Evolutionary conservation across 2,113 vertebrate species (phyloP).

Genomic region (Myrmecobius fasciatus): DNA sequence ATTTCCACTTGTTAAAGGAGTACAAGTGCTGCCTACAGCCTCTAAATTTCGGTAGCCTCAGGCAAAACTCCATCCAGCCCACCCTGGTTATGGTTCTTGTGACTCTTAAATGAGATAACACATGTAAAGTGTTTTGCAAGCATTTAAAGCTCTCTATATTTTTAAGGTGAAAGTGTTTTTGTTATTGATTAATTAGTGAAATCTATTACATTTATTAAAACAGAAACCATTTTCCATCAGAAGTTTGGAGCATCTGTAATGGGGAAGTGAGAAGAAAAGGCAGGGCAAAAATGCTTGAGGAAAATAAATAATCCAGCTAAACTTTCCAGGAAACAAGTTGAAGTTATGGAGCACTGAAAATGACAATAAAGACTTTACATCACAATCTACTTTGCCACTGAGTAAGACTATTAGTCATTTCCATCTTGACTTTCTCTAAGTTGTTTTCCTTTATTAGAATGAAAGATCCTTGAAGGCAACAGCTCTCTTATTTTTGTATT

Average conservation of each 20-base stretch:
- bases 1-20: not conserved
- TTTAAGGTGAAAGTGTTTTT: not conserved
- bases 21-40: not conserved
- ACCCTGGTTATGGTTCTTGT: not conserved
- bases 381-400: not conserved
- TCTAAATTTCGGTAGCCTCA: not conserved
- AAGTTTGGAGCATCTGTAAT: not conserved
- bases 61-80: not conserved
- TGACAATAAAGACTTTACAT: not conserved
- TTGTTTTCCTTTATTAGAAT: not conserved
- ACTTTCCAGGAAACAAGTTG: not conserved
- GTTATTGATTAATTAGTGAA: not conserved
- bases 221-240: conserved; percentile 27
- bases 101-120: not conserved
- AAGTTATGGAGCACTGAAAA: not conserved
- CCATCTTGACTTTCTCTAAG: not conserved
- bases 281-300: not conserved
- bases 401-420: not conserved
- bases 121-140: not conserved
- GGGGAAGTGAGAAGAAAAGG: conserved; percentile 8
- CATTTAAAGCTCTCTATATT: not conserved
- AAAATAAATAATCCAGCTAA: not conserved
- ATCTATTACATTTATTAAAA: not conserved
- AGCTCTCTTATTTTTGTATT: not conserved
- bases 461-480: not conserved